Percentiles rank a stretch among this genome's conserved stretches.
Conservation (phyloP, 2,888 invertebrate species). For the Cenopis cana region DNA sequence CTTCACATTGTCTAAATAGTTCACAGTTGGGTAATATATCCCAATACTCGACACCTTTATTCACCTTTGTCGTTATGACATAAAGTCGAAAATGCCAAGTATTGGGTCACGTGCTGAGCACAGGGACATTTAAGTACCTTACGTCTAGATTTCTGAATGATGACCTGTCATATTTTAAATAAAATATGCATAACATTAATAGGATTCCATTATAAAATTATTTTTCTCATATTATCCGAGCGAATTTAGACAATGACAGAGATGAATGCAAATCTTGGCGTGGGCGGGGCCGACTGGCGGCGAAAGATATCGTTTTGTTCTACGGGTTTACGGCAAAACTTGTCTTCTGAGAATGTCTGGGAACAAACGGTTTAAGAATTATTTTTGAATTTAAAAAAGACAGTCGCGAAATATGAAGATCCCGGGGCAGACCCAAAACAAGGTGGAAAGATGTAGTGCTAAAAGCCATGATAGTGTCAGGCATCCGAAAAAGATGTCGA, state of each 20-base stretch:
- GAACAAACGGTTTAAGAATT: slow-evolving; percentile 9
- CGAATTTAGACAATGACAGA: slow-evolving; percentile 71
- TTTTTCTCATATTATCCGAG: slow-evolving; percentile 23
- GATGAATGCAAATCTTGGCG: slow-evolving; percentile 73
- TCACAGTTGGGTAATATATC: too few relatives aligned
- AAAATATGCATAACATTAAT: slow-evolving; percentile 4
- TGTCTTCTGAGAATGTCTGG: slow-evolving; percentile 34
- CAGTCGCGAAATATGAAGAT: too few relatives aligned
- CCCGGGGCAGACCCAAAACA: too few relatives aligned
- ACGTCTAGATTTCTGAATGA: background rate
- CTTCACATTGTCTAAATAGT: too few relatives aligned
- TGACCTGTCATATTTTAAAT: background rate
- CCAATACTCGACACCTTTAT: too few relatives aligned
- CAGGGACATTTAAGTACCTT: too few relatives aligned
- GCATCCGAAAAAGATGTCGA: too few relatives aligned
- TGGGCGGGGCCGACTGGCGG: slow-evolving; percentile 67
- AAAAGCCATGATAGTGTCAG: too few relatives aligned
- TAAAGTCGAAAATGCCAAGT: too few relatives aligned
- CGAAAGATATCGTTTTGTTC: slow-evolving; percentile 62
- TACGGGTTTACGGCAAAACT: slow-evolving; percentile 29
- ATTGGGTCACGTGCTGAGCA: too few relatives aligned
- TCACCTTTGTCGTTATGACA: too few relatives aligned
- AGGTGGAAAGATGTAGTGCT: too few relatives aligned
- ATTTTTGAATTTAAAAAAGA: background rate
- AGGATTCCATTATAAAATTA: slow-evolving; percentile 30